Conservation (phyloP, 2,797 vertebrate genomes). For the Balearica regulorum region DNA sequence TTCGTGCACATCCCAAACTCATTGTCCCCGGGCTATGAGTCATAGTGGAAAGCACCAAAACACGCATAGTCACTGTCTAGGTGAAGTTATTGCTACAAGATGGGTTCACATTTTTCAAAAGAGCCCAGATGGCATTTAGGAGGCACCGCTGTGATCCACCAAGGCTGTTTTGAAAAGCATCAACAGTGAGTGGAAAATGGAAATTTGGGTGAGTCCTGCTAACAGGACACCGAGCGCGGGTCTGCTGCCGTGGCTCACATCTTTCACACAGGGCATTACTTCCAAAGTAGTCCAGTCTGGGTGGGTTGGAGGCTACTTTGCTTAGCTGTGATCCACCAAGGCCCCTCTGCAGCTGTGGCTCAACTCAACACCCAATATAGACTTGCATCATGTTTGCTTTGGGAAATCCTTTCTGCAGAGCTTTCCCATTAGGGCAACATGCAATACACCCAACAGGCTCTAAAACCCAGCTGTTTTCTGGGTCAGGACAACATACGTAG, state of each 20-base stretch:
- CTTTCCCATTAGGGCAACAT: neutral
- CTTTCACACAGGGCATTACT: fast-evolving
- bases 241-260: neutral
- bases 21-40: neutral
- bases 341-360: neutral
- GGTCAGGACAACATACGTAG: neutral
- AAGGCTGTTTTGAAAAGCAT: neutral
- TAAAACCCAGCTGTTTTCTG: fast-evolving
- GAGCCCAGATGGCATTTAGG: neutral
- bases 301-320: neutral
- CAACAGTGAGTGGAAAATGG: neutral
- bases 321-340: neutral
- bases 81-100: neutral
- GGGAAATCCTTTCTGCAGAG: neutral
- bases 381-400: neutral
- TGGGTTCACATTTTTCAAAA: neutral
- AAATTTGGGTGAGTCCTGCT: neutral
- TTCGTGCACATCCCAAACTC: neutral
- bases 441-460: neutral
- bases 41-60: neutral
- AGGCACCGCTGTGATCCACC: neutral
- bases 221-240: fast-evolving
- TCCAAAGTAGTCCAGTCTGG: neutral
- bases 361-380: neutral
- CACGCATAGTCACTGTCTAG: neutral